Evolutionary conservation across 2,113 vertebrate genomes (phyloP), one percentile per base, ranked within the genome.

Genomic region (Lagopus leucura): DNA sequence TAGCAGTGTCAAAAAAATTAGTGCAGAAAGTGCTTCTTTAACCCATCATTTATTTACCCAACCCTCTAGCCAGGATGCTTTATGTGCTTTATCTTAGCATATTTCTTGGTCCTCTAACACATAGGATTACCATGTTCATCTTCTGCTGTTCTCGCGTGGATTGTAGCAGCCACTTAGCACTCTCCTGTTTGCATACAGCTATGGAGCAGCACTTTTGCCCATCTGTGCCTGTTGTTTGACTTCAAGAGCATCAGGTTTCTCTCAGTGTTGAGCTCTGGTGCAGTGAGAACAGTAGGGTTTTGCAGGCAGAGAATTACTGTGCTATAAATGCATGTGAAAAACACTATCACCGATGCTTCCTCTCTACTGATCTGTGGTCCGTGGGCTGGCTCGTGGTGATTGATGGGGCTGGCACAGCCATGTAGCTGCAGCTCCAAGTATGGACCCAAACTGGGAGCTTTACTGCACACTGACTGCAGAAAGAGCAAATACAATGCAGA

Each of bases 381-480:
- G 0, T 36, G 45, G 80, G 52, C 14, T 27, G 27, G 27, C 27
- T 32, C 4, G 12, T 0, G 38, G 17, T 13, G 0, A 57, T 25
- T 71, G 40, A 57, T 9, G 6, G 32, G 42, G 63, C 60, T 25
- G 70, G 69, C 5, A 2, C 34, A 27, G 88, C 95, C 88, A n/a
- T 94, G 0, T 95, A 92, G 96, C 95, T 97, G 97, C 96, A 67
- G 83, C 75, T 69, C 90, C 77, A 64, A 97, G 92, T 57, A 96
- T 4, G 11, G 60, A 67, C 57, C 78, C 3, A 12, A 25, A 77
- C 83, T 94, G 88, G 54, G 91, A 97, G 97, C 90, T 55, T 66
- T 54, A 40, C 66, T 30, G 69, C 79, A 66, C 89, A 30, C 65
- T 72, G 90, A 83, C 85, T 94, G 91, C 92, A 88, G 19, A 42